Conservation (phyloP, 2,113 vertebrate genomes). For the Calyptommatus sinebrachiatus region DNA sequence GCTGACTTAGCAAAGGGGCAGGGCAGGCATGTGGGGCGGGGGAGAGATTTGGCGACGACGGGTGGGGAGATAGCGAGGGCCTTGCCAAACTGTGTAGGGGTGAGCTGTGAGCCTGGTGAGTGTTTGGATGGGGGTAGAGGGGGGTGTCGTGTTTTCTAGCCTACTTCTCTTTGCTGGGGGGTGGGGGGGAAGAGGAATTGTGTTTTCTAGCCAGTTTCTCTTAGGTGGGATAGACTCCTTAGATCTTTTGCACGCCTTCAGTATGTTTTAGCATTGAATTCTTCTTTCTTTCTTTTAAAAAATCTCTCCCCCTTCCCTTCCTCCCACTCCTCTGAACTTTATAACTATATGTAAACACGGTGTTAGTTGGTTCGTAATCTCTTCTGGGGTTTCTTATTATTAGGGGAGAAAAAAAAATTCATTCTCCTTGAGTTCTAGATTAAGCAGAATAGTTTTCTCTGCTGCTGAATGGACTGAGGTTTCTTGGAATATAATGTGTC, state of each 20-base stretch:
- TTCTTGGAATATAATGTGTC: constrained; percentile 97
- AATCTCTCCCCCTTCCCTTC: not conserved
- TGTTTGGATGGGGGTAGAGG: not conserved
- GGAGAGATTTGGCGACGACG: constrained; percentile 62
- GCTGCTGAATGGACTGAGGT: constrained; percentile 88
- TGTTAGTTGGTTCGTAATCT: constrained; percentile 88
- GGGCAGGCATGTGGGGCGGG: too few relatives aligned
- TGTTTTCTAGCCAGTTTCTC: constrained; percentile 64
- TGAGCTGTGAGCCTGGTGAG: not conserved
- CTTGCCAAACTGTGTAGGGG: not conserved
- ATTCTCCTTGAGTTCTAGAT: constrained; percentile 88
- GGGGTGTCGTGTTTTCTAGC: constrained; percentile 46
- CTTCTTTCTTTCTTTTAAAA: constrained; percentile 54
- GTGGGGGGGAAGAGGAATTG: not conserved
- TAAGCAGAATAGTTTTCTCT: constrained; percentile 82
- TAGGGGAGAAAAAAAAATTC: constrained; percentile 75
- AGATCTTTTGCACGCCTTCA: constrained; percentile 66
- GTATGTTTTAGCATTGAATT: constrained; percentile 69
- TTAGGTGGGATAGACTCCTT: constrained; percentile 70
- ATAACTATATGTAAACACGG: constrained; percentile 90
- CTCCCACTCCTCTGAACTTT: constrained; percentile 80
- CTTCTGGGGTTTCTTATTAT: constrained; percentile 81
- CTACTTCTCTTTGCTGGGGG: constrained; percentile 67
- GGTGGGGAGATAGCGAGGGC: constrained; percentile 28
- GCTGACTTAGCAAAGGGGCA: constrained; percentile 63